These are phyloP conservation scores for Agonopterix heracliana DNA, from an alignment of 2,888 invertebrate genomes.

Conservation along the genomic window DNA sequence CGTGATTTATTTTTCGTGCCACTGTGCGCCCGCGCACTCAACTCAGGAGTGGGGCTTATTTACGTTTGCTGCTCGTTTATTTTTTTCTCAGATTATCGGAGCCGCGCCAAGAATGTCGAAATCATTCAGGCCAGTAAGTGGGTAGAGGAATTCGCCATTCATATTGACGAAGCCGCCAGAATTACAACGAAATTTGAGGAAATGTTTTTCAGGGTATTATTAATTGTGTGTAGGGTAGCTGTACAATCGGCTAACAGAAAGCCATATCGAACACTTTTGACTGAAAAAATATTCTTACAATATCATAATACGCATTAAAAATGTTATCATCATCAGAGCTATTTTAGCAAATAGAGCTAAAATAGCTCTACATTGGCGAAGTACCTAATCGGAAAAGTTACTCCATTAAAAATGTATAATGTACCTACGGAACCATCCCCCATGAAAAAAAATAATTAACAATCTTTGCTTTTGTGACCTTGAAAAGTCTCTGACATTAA, in stretches of 20 bases:
- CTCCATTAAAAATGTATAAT: too few species aligned
- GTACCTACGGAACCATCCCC: too few species aligned
- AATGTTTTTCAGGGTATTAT: not conserved
- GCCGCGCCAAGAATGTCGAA: constrained; percentile 73
- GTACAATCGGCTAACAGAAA: not conserved
- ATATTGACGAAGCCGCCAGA: constrained; percentile 52
- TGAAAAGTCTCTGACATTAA: too few species aligned
- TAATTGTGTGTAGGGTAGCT: not conserved
- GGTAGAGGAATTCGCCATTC: constrained; percentile 73
- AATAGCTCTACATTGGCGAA: not conserved
- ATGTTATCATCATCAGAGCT: not conserved
- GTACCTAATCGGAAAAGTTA: too few species aligned
- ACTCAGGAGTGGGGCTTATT: constrained; percentile 54
- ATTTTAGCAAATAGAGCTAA: too few species aligned
- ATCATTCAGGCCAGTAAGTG: constrained; percentile 75
- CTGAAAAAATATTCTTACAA: too few species aligned
- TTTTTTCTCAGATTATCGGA: constrained; percentile 69
- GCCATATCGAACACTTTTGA: not conserved
- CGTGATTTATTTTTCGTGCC: constrained; percentile 63
- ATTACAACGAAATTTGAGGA: constrained; percentile 34
- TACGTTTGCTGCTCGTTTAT: constrained; percentile 61
- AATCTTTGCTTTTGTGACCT: too few species aligned
- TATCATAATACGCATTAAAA: too few species aligned
- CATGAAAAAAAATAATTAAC: too few species aligned
- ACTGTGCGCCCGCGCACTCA: constrained; percentile 52